Evolutionary conservation across 2,888 invertebrate genomes (phyloP), one percentile per base, ranked within the genome.

Genomic region (Acholoe squamosa): DNA sequence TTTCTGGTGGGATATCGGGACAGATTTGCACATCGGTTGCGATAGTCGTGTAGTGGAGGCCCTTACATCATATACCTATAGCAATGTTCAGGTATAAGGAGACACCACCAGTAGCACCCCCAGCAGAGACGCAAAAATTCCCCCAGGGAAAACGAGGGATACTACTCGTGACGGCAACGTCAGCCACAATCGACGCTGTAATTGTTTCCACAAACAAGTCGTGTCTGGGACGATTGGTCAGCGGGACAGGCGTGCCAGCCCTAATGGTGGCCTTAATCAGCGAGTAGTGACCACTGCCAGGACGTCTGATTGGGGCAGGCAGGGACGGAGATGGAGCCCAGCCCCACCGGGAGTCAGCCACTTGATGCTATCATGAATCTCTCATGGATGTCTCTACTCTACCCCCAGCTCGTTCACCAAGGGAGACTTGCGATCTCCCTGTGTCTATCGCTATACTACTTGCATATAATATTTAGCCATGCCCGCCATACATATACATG

Each of bases 351-450:
- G 80, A 80, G n/a, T n/a, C 34, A 5, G 80, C 80, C 19, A 80
- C 80, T 80, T 80, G 80, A 80, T 80, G 80, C 33, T 80, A 80
- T 80, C 80, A 80, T 80, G 80, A 80, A 33, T 80, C 80, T 33
- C 43, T 80, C 80, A 80, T 33, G 33, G 80, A 19, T 19, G 80
- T 16, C 80, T 43, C 3, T 16, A 33, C 0, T 16, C 19, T 33
- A 25, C 34, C 33, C 80, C 25, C 34, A 1, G 12, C 33, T 28
- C 43, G 10, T 10, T 7, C 3, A 43, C 43, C 10, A 10, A 10
- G 43, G 3, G 43, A 43, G 43, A 43, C 43, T 10, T 10, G 10
- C 43, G 43, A 43, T 43, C 43, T 10, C n/a, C 43, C 43, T 43
- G 10, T 43, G 10, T 10, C 43, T 43, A 43, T 43, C 43, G 43